Evolutionary conservation across 2,113 vertebrate genomes (phyloP).

Genomic region (Lontra canadensis): DNA sequence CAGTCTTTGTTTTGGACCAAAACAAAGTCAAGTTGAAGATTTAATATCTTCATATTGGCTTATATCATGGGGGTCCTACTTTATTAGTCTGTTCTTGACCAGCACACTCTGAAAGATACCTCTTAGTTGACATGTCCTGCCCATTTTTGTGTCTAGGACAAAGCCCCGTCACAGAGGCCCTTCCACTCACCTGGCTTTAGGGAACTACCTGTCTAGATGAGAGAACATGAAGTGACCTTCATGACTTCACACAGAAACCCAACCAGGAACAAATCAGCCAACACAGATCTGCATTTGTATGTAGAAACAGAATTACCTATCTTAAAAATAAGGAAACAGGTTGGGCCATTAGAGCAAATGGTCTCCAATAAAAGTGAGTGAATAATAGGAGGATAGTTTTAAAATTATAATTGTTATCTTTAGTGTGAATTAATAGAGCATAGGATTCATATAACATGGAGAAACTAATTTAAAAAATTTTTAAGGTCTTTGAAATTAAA

Average conservation of each 20-base stretch:
- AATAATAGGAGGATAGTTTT: background rate
- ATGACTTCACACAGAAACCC: background rate
- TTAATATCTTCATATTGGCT: background rate
- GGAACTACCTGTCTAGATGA: background rate
- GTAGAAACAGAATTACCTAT: background rate
- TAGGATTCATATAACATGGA: background rate
- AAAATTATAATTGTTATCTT: background rate
- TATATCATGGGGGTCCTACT: background rate
- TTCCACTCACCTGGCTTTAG: background rate
- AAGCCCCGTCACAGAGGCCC: background rate
- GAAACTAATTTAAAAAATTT: background rate
- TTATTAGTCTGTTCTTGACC: background rate
- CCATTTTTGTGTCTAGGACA: background rate
- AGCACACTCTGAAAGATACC: background rate
- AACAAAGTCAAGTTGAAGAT: background rate
- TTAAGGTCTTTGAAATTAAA: constrained; percentile 30
- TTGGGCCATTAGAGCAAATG: background rate
- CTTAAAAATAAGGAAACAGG: background rate
- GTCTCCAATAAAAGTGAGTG: background rate
- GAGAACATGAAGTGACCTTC: background rate
- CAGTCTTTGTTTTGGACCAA: background rate
- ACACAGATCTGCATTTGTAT: background rate
- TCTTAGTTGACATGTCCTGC: background rate
- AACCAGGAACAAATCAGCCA: background rate
- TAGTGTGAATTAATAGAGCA: background rate